phyloP scores from a whole-genome alignment of 2,797 vertebrate species.

The Urophycis tenuis region DNA sequence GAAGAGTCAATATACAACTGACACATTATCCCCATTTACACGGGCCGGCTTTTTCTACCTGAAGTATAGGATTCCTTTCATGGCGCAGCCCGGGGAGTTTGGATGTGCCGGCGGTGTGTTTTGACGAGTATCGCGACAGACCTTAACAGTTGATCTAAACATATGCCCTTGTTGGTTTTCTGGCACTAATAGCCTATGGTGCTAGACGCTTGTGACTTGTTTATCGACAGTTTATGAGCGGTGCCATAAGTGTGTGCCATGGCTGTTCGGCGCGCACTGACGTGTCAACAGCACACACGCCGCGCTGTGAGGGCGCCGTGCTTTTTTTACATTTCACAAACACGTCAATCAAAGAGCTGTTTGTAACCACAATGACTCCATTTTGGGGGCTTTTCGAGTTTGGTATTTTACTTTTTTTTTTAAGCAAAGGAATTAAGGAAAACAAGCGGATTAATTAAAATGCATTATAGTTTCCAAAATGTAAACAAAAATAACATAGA shows the following conservation, averaged over 20 bases:
- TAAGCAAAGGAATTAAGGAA: neutral
- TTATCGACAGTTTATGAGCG: constrained; percentile 34
- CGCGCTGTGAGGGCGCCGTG: constrained; percentile 16
- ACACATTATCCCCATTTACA: neutral
- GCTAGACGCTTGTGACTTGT: constrained; percentile 39
- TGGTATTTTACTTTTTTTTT: constrained; percentile 17
- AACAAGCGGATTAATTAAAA: neutral
- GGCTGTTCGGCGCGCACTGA: neutral
- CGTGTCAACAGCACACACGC: constrained; percentile 29
- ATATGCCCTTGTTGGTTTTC: too few relatives aligned
- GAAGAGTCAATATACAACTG: neutral
- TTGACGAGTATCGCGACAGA: too few relatives aligned
- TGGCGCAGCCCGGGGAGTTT: too few relatives aligned
- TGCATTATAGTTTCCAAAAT: neutral
- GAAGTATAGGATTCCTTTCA: neutral
- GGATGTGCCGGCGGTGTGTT: too few relatives aligned
- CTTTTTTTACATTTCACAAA: constrained; percentile 15
- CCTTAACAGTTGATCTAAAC: too few relatives aligned
- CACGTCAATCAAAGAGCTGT: constrained; percentile 19
- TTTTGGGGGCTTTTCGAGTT: constrained; percentile 13
- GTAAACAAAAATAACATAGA: neutral
- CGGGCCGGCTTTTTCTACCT: too few relatives aligned
- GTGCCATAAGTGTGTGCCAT: neutral
- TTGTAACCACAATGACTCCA: constrained; percentile 4
- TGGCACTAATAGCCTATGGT: constrained; percentile 29